A percentile compares a stretch with the other conserved stretches of the same genome.
These are phyloP conservation scores for Nemoura dubitans DNA, from an alignment of 2,888 invertebrate genomes.

Conservation along the genomic window DNA sequence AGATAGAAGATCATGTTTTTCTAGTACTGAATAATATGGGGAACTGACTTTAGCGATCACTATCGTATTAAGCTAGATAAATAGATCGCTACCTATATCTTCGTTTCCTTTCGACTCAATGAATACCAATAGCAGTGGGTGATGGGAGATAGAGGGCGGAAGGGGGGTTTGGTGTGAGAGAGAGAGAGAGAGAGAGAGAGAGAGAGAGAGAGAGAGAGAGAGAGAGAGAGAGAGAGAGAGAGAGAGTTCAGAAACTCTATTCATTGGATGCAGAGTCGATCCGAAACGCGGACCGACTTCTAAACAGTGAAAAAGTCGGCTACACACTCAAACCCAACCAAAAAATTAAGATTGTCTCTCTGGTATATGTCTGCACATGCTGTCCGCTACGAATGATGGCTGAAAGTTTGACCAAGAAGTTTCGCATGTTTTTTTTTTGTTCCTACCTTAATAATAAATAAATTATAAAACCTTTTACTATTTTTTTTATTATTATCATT, in stretches of 20 bases:
- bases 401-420: neutral
- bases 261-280: constrained; percentile 40
- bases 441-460: too few species aligned
- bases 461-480: too few species aligned
- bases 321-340: neutral
- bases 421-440: too few species aligned
- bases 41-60: constrained; percentile 10
- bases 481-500: too few species aligned
- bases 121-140: constrained; percentile 19
- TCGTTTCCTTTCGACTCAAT: constrained; percentile 26
- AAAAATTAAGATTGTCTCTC: neutral
- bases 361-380: neutral
- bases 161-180: neutral
- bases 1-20: neutral
- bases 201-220: neutral
- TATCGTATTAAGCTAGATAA: constrained; percentile 37
- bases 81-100: constrained; percentile 37
- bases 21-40: neutral
- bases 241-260: constrained; percentile 37
- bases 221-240: neutral
- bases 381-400: neutral
- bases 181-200: neutral
- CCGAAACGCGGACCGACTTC: constrained; percentile 22
- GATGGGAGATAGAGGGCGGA: neutral
- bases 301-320: constrained; percentile 1